Conservation (phyloP, 2,888 invertebrate species). For the Luperina testacea region DNA sequence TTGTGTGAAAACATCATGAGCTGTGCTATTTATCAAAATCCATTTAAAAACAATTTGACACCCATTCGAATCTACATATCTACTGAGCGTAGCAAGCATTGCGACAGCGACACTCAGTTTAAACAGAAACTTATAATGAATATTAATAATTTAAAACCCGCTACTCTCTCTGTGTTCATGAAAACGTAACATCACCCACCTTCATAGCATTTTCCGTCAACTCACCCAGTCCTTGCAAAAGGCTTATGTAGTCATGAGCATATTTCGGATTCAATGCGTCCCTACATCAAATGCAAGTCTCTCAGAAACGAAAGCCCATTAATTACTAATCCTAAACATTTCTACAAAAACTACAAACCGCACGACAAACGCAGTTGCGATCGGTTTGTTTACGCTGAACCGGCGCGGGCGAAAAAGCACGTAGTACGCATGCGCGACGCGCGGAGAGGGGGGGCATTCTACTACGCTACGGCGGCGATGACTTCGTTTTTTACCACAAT, state of each 20-base stretch:
- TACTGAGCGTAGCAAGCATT: not conserved
- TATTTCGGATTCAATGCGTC: not conserved
- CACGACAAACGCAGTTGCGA: slow-evolving; percentile 76
- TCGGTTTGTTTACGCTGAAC: slow-evolving; percentile 63
- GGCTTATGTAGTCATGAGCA: no score
- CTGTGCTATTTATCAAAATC: slow-evolving; percentile 5
- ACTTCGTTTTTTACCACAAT: slow-evolving; percentile 80
- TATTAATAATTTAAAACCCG: not conserved
- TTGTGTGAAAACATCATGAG: not conserved
- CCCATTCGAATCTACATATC: not conserved
- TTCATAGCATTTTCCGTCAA: not conserved
- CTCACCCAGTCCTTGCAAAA: not conserved
- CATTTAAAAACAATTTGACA: slow-evolving; percentile 4
- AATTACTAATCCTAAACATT: slow-evolving; percentile 47
- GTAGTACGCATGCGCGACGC: slow-evolving; percentile 80
- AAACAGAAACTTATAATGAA: slow-evolving; percentile 1
- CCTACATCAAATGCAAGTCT: slow-evolving; percentile 1
- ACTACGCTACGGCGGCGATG: slow-evolving; percentile 81
- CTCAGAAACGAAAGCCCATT: not conserved
- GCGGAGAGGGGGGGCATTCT: slow-evolving; percentile 73
- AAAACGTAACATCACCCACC: not conserved
- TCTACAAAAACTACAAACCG: slow-evolving; percentile 57
- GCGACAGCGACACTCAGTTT: not conserved
- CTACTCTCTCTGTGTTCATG: not conserved
- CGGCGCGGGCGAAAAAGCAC: slow-evolving; percentile 75